Conservation (phyloP, 2,113 vertebrate species). For the Tonatia bakeri region DNA sequence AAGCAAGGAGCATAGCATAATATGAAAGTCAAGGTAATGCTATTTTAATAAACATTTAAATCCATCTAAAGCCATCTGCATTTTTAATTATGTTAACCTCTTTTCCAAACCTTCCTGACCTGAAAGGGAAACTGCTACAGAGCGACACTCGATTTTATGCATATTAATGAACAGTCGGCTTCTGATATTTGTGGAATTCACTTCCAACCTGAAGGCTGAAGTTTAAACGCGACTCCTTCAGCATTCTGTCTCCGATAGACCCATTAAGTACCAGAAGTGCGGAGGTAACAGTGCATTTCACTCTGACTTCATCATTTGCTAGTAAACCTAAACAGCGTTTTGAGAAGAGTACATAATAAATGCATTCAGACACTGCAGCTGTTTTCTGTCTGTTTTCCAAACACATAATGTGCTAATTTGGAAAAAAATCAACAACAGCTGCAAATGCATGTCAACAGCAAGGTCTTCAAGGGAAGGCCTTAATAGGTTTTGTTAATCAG, state of each 20-base stretch:
- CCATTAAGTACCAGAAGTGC: background rate
- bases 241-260: background rate
- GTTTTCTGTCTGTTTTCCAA: constrained; percentile 72
- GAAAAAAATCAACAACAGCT: constrained; percentile 67
- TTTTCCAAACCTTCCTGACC: background rate
- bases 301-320: constrained; percentile 65
- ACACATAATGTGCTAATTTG: constrained; percentile 65
- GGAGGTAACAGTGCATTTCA: constrained; percentile 55
- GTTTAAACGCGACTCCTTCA: background rate
- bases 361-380: constrained; percentile 62
- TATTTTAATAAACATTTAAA: constrained; percentile 48
- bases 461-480: constrained; percentile 63
- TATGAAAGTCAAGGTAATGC: background rate
- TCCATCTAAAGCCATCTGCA: background rate
- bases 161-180: background rate
- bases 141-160: background rate
- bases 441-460: constrained; percentile 72
- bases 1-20: background rate
- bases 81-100: constrained; percentile 34
- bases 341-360: constrained; percentile 65
- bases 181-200: background rate
- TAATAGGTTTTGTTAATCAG: constrained; percentile 69
- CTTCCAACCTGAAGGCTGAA: constrained; percentile 15
- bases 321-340: constrained; percentile 55
- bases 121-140: background rate